Conservation (phyloP, 2,888 invertebrate species). For the Ennomos quercinarius region DNA sequence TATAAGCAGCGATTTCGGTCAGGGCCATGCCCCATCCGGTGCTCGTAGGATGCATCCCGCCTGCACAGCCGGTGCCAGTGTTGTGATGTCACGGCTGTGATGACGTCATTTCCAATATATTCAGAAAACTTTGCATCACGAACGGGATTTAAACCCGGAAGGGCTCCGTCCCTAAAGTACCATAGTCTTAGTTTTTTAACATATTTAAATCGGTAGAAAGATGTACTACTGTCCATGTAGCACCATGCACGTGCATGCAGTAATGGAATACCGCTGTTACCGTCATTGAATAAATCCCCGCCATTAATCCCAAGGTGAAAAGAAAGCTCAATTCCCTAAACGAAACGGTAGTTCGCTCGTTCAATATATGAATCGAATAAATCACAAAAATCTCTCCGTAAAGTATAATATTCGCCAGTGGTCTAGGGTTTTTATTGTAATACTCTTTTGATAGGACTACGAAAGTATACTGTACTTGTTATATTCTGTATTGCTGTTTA, state of each 20-base stretch:
- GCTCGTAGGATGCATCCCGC: conserved; percentile 17
- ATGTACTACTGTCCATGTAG: neutral
- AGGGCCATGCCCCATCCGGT: conserved; percentile 17
- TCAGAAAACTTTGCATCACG: no score
- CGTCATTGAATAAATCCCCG: conserved; percentile 7
- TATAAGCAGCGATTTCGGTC: conserved; percentile 21
- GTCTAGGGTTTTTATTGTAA: conserved; percentile 2
- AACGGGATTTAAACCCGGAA: no score
- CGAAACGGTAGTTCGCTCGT: conserved; percentile 8
- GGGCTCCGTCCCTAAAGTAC: no score
- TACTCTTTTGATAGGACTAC: conserved; percentile 6
- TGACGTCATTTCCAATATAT: conserved; percentile 7
- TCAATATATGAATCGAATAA: conserved; percentile 22
- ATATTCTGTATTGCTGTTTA: neutral
- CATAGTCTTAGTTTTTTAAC: no score
- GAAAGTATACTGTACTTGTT: neutral
- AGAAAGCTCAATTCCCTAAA: conserved; percentile 6
- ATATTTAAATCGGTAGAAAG: neutral
- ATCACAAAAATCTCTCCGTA: conserved; percentile 15
- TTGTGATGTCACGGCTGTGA: conserved; percentile 10
- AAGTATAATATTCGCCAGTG: conserved; percentile 12
- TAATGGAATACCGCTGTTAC: conserved; percentile 18
- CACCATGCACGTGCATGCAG: neutral
- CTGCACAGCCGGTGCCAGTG: conserved; percentile 1
- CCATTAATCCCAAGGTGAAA: conserved; percentile 20